A percentile compares a stretch with the other conserved stretches of the same genome.
Conservation (phyloP, 2,888 invertebrate genomes). For the Magallana nippona region DNA sequence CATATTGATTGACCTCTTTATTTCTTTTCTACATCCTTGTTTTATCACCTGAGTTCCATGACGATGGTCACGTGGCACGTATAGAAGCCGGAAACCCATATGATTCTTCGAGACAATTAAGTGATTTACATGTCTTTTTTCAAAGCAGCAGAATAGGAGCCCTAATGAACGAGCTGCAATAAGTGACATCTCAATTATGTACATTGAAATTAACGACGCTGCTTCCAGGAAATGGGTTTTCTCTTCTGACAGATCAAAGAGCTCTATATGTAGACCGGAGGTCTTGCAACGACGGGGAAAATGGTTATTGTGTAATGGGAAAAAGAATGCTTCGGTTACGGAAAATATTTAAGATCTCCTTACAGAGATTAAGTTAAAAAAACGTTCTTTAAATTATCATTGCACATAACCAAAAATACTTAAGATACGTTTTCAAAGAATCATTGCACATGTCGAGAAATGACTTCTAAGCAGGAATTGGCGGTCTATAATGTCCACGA, state of each 20-base stretch:
- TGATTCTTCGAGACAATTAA: constrained; percentile 17
- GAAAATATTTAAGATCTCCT: too few species aligned
- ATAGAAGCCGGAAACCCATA: constrained; percentile 1
- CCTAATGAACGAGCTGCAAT: not conserved
- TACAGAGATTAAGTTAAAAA: too few species aligned
- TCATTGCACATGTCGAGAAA: too few species aligned
- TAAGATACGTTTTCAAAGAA: too few species aligned
- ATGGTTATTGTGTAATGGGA: too few species aligned
- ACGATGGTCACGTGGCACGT: not conserved
- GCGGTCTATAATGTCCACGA: too few species aligned
- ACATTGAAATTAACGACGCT: constrained; percentile 1
- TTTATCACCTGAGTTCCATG: constrained; percentile 10
- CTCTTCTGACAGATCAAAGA: not conserved
- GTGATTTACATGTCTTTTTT: constrained; percentile 9
- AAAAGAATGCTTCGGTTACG: too few species aligned
- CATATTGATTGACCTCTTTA: constrained; percentile 7
- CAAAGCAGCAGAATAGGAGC: not conserved
- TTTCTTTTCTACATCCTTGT: not conserved
- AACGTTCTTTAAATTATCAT: too few species aligned
- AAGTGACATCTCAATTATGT: constrained; percentile 23
- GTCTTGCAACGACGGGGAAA: too few species aligned
- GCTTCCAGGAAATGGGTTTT: not conserved
- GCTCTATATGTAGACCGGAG: too few species aligned
- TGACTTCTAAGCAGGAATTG: too few species aligned
- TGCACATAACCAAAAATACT: too few species aligned